Percentiles rank a stretch among this genome's conserved stretches.
These are phyloP conservation scores for Cygnus olor DNA, from an alignment of 2,797 vertebrate species.

Conservation along the genomic window DNA sequence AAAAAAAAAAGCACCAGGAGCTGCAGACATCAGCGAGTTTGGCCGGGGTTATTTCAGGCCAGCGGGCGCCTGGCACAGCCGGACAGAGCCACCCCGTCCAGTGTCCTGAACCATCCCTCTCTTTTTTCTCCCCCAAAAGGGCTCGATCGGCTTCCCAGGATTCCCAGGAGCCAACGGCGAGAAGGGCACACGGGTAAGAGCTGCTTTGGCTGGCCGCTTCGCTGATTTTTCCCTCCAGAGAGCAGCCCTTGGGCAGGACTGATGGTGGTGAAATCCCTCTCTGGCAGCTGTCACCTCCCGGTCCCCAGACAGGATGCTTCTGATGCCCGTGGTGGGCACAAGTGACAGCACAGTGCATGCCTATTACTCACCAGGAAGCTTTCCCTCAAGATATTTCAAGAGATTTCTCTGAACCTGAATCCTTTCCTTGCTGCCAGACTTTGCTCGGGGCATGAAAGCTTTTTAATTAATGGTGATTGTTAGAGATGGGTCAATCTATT, in stretches of 20 bases:
- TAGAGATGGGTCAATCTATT: conserved; percentile 21
- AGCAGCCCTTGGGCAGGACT: not conserved
- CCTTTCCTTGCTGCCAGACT: not conserved
- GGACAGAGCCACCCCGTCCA: not conserved
- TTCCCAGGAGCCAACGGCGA: conserved; percentile 97
- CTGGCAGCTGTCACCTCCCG: not conserved
- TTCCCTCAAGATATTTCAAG: not conserved
- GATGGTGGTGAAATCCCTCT: not conserved
- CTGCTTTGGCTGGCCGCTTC: accelerated
- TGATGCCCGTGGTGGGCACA: not conserved
- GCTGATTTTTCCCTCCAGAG: accelerated
- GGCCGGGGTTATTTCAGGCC: not conserved
- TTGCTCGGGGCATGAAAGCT: conserved; percentile 14
- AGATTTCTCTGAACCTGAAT: not conserved
- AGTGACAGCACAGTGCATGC: not conserved
- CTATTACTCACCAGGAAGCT: not conserved
- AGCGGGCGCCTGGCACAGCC: not conserved
- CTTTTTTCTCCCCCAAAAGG: conserved; percentile 75
- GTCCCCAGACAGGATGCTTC: not conserved
- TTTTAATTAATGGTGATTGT: conserved; percentile 60
- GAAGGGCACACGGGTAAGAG: conserved; percentile 94
- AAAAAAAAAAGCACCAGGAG: not conserved
- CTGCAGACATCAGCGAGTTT: not conserved
- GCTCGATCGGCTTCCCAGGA: conserved; percentile 95
- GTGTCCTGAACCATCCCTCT: not conserved